Base-by-base conservation (phyloP, 1,140 invertebrate species). In the Platyscapa corneri region DNA sequence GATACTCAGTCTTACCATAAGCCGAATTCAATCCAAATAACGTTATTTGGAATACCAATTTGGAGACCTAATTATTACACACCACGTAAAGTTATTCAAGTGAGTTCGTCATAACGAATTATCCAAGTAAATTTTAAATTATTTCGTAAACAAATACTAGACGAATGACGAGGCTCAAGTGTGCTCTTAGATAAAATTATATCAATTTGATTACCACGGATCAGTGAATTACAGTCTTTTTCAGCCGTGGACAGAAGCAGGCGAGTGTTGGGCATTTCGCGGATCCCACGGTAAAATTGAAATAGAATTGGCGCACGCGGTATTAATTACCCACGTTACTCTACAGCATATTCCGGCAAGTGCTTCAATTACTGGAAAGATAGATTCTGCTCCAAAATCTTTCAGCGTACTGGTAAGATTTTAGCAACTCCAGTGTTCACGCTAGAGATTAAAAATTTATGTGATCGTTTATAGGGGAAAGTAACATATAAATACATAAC, bases 261-360 rank as follows among this genome's bases (percentile, higher is more conserved):
- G 98, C 49, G 96, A 99, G 91, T 99, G 98, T 94, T 99, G 98
- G 98, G 96, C 98, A 53, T 99, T 99, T 93, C 96, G 96, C 91
- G 98, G 98, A 30, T 96, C 96, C 87, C 95, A 96, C 10, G 98
- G 98, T 20, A 91, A 91, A 88, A 85, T 92, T 83, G 89, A 89
- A 87, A 91, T 92, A 49, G 78, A 90, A 85, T 84, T 92, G n/a
- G 90, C 90, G n/a, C 42, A 89, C 42, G 8, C 76, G 1, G 78
- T 79, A 46, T 80, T 88, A 23, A 82, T 92, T 97, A 74, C 96
- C 95, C 7, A 96, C 95, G 0, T 98, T 97, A 96, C 97, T 0
- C 84, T 99, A 88, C 98, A 99, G 92, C 98, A 99, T 91, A 97
- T 98, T 88, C 96, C 97, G 30, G 94, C 94, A 81, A 92, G 94